phyloP scores from a whole-genome alignment of 1,140 invertebrate genomes.

The Drosophila athabasca region DNA sequence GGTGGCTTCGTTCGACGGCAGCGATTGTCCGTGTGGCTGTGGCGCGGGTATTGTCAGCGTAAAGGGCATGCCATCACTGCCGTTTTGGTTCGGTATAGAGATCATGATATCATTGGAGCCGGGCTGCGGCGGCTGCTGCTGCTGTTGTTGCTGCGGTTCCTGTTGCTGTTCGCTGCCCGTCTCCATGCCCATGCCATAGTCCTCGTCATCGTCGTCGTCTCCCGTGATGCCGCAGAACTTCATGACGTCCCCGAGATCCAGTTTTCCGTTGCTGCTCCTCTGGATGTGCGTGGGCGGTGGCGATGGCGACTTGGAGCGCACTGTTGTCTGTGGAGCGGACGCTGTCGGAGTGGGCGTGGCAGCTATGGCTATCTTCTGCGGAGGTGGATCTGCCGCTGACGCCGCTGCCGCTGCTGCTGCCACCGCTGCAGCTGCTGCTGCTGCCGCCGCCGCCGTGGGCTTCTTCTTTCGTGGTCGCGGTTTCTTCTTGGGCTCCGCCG shows the following conservation, averaged over 20 bases:
- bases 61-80: constrained; percentile 77
- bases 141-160: constrained; percentile 14
- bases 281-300: constrained; percentile 71
- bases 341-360: constrained; percentile 10
- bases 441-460: constrained; percentile 23
- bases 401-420: constrained; percentile 38
- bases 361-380: constrained; percentile 38
- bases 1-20: constrained; percentile 65
- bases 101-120: constrained; percentile 79
- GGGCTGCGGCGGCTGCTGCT: constrained; percentile 17
- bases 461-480: constrained; percentile 74
- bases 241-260: constrained; percentile 86
- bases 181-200: constrained; percentile 66
- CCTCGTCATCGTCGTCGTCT: constrained; percentile 80
- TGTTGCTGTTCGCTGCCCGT: not conserved
- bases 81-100: constrained; percentile 83
- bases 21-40: constrained; percentile 12
- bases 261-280: constrained; percentile 82
- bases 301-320: constrained; percentile 65
- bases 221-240: constrained; percentile 84
- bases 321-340: constrained; percentile 5
- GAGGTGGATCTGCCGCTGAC: constrained; percentile 27
- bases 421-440: constrained; percentile 7
- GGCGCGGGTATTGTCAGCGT: constrained; percentile 80
- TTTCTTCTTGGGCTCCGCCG: constrained; percentile 70